phyloP scores from a whole-genome alignment of 2,888 invertebrate genomes.

The Phrixothrix hirtus region DNA sequence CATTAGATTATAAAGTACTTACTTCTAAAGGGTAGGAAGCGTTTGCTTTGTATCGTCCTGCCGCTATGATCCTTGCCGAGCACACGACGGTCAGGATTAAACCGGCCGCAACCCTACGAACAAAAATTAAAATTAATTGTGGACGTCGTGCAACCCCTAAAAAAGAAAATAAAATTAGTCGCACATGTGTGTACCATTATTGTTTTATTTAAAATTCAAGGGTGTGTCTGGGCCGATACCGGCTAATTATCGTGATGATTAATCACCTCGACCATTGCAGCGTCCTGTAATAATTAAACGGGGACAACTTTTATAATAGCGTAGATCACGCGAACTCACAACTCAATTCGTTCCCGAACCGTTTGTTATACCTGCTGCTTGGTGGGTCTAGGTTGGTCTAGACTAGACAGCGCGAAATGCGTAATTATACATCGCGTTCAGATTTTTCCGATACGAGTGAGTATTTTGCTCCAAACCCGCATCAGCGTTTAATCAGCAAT shows the following conservation, averaged over 20 bases:
- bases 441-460: constrained; percentile 11
- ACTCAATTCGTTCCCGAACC: constrained; percentile 1
- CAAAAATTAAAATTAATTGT: constrained; percentile 7
- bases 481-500: constrained; percentile 37
- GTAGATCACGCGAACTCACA: constrained; percentile 41
- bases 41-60: constrained; percentile 5
- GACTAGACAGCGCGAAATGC: constrained; percentile 12
- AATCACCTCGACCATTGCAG: constrained; percentile 41
- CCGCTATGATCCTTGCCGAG: constrained; percentile 34
- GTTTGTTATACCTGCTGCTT: too few species aligned
- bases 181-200: constrained; percentile 11
- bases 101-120: constrained; percentile 44
- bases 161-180: too few species aligned
- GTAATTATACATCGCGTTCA: constrained; percentile 16
- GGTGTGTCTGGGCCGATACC: constrained; percentile 28
- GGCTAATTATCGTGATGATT: constrained; percentile 44
- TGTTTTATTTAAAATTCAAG: constrained; percentile 17
- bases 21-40: constrained; percentile 16
- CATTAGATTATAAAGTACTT: too few species aligned
- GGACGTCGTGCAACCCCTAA: too few species aligned
- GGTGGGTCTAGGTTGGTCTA: constrained; percentile 1
- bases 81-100: constrained; percentile 43
- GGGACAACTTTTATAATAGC: constrained; percentile 42
- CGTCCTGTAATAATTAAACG: constrained; percentile 47
- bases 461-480: constrained; percentile 39